phyloP scores from a whole-genome alignment of 1,140 invertebrate species.

The Cecropterus lyciades region DNA sequence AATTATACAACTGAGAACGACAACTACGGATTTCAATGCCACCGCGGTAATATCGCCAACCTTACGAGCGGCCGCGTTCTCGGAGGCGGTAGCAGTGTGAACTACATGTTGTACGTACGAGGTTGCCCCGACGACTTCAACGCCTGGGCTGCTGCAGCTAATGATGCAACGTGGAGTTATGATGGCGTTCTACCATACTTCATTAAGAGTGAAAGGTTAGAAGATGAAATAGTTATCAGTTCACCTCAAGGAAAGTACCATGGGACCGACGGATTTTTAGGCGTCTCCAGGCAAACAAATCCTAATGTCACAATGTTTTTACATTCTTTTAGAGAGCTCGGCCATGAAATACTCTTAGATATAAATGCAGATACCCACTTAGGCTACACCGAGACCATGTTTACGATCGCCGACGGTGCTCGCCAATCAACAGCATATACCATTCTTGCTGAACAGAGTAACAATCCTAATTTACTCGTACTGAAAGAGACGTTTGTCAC shows the following conservation, averaged over 20 bases:
- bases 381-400: constrained; percentile 63
- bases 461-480: constrained; percentile 81
- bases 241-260: not conserved
- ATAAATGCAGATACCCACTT: constrained; percentile 43
- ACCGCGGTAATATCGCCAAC: not conserved
- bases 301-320: constrained; percentile 34
- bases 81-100: not conserved
- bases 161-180: not conserved
- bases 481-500: constrained; percentile 49
- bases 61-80: not conserved
- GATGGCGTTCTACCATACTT: not conserved
- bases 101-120: not conserved
- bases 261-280: not conserved
- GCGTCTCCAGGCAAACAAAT: not conserved
- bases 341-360: constrained; percentile 43
- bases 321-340: constrained; percentile 48
- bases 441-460: constrained; percentile 36
- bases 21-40: not conserved
- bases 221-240: not conserved
- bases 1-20: not conserved
- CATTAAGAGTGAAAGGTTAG: not conserved
- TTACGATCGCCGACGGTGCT: constrained; percentile 84
- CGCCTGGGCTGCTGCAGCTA: not conserved
- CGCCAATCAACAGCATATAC: constrained; percentile 65
- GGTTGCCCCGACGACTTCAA: not conserved